Base-by-base conservation (phyloP, 1,140 invertebrate genomes). In the Procambarus virginalis region DNA sequence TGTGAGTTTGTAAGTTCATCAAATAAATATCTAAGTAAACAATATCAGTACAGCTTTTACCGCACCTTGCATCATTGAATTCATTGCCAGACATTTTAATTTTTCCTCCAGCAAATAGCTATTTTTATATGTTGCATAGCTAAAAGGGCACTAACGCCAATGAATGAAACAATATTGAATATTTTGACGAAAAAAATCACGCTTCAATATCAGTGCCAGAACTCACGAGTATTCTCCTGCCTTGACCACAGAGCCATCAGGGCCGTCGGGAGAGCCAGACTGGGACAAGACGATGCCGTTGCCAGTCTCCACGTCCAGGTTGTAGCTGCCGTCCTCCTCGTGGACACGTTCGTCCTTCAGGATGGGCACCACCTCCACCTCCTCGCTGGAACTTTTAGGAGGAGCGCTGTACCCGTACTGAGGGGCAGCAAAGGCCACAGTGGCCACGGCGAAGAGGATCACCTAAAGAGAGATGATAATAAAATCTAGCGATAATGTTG, bases 301-400 rank as follows among this genome's bases (percentile, higher is more conserved):
- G 48, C 70, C 90, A 60, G 90, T 86, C 55, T 91, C 90, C 68
- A 86, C 76, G 79, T 91, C 84, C n/a, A 91, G 70, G 78, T 76
- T 86, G 90, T 91, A 91, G 1, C 84, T 51, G 3, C 90, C 90
- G 34, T 34, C 34, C 34, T 34, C 34, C 34, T 17, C 34, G 34
- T 34, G 34, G 34, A 34, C 34, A 34, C 34, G 34, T 34, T 34
- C 34, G 34, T 34, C 34, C 64, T 20, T 68, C 64, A 68, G 20
- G 64, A 68, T 68, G 20, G 64, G 64, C 9, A 68, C 64, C 3
- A 68, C 10, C 64, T 68, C 64, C 10, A 68, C 64, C 64, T 68
- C 64, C 20, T 58, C 55, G 12, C 55, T 58, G 55, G 55, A 58
- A 8, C 12, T 12, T 58, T 58, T 12, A 58, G 55, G 12, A 58